Conservation (phyloP, 2,797 vertebrate species). For the Jordanella pulchra region DNA sequence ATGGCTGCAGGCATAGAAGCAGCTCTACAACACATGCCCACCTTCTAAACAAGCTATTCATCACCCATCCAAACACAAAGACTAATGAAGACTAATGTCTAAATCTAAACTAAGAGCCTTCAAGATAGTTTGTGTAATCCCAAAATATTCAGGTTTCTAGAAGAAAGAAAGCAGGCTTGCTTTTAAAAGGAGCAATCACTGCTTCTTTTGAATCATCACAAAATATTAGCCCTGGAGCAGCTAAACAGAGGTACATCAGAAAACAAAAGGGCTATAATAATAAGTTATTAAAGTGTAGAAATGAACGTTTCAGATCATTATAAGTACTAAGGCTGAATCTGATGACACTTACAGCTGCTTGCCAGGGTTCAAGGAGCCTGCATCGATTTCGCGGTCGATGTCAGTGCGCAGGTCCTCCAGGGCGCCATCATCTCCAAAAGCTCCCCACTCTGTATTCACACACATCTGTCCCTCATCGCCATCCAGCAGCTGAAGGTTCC, state of each 20-base stretch:
- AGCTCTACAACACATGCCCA: not conserved
- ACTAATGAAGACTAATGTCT: not conserved
- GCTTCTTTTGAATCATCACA: not conserved
- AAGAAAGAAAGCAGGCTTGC: not conserved
- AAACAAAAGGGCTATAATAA: not conserved
- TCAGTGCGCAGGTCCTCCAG: slow-evolving; percentile 90
- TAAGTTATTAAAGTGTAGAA: not conserved
- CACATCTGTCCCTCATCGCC: slow-evolving; percentile 96
- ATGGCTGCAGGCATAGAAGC: not conserved
- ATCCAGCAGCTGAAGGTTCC: slow-evolving; percentile 90
- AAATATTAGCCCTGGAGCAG: not conserved
- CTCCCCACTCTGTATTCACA: slow-evolving; percentile 97
- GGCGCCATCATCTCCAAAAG: slow-evolving; percentile 89
- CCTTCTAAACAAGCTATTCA: not conserved
- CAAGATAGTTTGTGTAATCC: not conserved
- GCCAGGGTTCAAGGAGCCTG: slow-evolving; percentile 92
- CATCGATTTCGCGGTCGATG: slow-evolving; percentile 91
- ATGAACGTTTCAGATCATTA: not conserved
- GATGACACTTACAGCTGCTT: slow-evolving; percentile 89
- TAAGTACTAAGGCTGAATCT: not conserved
- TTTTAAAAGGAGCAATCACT: too few relatives aligned
- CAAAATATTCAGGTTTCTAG: not conserved
- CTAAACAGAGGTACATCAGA: not conserved
- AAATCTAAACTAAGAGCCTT: not conserved
- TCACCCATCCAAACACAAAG: not conserved